Conservation (phyloP, 2,888 invertebrate species). For the Anoncus sp. region DNA sequence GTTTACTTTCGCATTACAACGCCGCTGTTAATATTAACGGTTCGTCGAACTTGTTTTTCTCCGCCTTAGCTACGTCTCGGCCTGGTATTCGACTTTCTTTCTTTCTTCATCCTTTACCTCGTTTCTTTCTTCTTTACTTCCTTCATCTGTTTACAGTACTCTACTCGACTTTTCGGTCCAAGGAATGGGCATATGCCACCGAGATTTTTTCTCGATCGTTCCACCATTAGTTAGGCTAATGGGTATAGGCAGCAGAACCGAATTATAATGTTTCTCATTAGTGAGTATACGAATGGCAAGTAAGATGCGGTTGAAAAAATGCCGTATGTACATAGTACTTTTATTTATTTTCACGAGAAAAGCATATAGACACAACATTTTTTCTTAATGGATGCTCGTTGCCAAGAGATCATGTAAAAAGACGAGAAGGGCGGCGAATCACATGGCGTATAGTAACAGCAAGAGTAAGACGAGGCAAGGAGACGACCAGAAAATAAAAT, state of each 20-base stretch:
- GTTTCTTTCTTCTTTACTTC: slow-evolving; percentile 27
- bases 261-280: slow-evolving; percentile 26
- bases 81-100: slow-evolving; percentile 33
- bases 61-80: slow-evolving; percentile 23
- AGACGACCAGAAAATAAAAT: neutral
- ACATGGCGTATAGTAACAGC: neutral
- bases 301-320: neutral
- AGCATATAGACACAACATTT: slow-evolving; percentile 1
- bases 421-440: neutral
- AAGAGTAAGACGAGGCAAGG: neutral
- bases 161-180: slow-evolving; percentile 34
- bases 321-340: neutral
- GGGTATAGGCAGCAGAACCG: slow-evolving; percentile 6
- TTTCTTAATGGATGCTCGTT: neutral
- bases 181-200: slow-evolving; percentile 36
- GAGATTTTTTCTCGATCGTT: slow-evolving; percentile 53
- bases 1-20: slow-evolving; percentile 69
- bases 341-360: slow-evolving; percentile 4
- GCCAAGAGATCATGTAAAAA: neutral
- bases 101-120: slow-evolving; percentile 41
- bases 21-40: slow-evolving; percentile 62
- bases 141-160: slow-evolving; percentile 21
- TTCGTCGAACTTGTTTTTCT: slow-evolving; percentile 64
- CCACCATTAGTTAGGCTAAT: slow-evolving; percentile 20
- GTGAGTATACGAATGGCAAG: slow-evolving; percentile 1